Evolutionary conservation across 2,797 vertebrate genomes (phyloP).

Genomic region (Sarcoramphus papa): DNA sequence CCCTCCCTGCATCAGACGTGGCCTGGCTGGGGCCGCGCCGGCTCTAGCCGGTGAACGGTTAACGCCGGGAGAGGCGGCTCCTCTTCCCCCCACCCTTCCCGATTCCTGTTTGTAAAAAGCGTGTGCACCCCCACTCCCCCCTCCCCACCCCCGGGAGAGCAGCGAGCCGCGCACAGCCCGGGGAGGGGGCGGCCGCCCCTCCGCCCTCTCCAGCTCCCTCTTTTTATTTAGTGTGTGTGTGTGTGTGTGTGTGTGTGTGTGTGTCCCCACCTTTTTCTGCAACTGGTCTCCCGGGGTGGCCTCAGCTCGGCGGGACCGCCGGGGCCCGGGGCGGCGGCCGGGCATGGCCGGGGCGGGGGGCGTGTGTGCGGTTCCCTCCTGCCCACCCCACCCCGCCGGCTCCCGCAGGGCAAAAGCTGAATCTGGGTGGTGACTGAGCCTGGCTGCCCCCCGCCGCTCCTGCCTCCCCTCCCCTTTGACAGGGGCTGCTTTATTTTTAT

Average conservation of each 20-base stretch:
- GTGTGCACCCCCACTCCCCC: background rate
- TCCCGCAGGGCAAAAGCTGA: background rate
- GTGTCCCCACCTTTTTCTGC: background rate
- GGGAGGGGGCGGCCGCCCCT: background rate
- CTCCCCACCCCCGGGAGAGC: background rate
- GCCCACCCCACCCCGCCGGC: background rate
- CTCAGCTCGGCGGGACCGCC: background rate
- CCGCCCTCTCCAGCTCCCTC: background rate
- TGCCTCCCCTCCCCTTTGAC: background rate
- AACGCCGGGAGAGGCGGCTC: constrained; percentile 12
- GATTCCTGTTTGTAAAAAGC: background rate
- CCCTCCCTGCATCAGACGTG: background rate
- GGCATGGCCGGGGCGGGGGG: constrained; percentile 1
- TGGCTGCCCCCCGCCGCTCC: background rate
- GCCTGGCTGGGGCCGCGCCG: background rate
- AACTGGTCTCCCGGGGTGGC: background rate
- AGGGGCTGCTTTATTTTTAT: background rate
- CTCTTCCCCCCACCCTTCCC: background rate
- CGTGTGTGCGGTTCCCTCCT: background rate
- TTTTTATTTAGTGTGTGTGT: background rate
- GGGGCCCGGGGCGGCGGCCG: background rate
- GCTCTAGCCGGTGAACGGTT: constrained; percentile 1
- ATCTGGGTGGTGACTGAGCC: background rate
- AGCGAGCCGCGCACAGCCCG: background rate
- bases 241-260: no score